Base-by-base conservation (phyloP, 2,113 vertebrate genomes). In the Plestiodon gilberti region DNA sequence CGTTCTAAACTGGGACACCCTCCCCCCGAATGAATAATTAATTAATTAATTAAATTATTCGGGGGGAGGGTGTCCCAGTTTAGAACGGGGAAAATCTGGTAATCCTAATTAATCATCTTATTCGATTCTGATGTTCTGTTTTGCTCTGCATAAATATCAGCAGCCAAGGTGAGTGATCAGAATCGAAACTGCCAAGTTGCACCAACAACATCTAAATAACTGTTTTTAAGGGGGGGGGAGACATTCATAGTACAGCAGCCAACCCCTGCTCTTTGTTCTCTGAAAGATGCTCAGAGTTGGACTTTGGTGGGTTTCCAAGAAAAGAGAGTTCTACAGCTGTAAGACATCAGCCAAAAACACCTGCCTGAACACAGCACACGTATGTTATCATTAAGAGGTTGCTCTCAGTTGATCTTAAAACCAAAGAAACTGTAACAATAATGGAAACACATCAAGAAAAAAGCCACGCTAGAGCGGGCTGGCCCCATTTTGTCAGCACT, bases 371-470 rank as follows among this genome's bases (percentile, higher is more conserved):
- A 59, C 64, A 55, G 70, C 22, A 10, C 35, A 30, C 57, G 62
- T 62, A 43, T 43, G 57, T 57, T 28, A 74, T 74, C 35, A 25
- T 65, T 33, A 67, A 67, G 23, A n/a, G 23, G 20, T 33, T 4
- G 6, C 38, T 25, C 15, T 14, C 59, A 17, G 22, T 52, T 43
- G 28, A 11, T n/a, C 6, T 48, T 2, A 30, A 30, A 35, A 55
- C 55, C 57, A 78, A 23, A 69, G 48, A 85, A 52, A 55, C 8
- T 40, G 2, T 40, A 70, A 13, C n/a, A 1, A 9, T 52, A 57
- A 7, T 0, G 64, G 81, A 35, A 7, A 65, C 43, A 1, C 0
- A 5, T 0, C 64, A 13, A 81, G 62, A 0, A 14, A 28, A 78
- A 52, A 62, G 52, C 70, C 10, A 22, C 0, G 22, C 74, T 43